Percentiles rank a stretch among this genome's conserved stretches.
Evolutionary conservation across 2,113 vertebrate species (phyloP).

Genomic region (Alouatta palliata): DNA sequence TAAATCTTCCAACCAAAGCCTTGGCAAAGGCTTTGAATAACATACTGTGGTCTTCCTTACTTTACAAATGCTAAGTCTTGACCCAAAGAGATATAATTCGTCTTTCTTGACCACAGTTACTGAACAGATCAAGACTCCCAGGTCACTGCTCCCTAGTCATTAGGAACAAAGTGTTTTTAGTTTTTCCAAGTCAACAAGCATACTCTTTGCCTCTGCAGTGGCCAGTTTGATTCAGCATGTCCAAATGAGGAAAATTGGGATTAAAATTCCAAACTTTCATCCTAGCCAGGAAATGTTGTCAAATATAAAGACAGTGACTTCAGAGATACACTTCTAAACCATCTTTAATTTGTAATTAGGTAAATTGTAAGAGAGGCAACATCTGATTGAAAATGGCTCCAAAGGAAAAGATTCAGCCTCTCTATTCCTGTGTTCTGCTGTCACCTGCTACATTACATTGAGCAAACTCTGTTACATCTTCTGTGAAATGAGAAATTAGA

Average conservation of each 20-base stretch:
- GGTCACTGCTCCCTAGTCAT: not conserved
- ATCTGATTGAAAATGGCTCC: not conserved
- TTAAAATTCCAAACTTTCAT: slow-evolving; percentile 36
- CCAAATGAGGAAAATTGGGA: not conserved
- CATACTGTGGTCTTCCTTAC: not conserved
- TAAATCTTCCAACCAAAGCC: not conserved
- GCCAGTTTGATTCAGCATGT: not conserved
- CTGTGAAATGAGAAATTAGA: not conserved
- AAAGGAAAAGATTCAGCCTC: not conserved
- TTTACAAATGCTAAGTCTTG: not conserved
- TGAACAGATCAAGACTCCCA: not conserved
- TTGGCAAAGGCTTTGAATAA: not conserved
- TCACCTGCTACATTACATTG: not conserved
- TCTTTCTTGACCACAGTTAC: not conserved
- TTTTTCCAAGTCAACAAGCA: slow-evolving; percentile 25
- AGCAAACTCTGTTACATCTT: not conserved
- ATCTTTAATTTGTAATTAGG: slow-evolving; percentile 16
- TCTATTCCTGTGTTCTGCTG: not conserved
- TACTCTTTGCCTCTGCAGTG: not conserved
- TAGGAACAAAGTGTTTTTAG: not conserved
- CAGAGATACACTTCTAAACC: not conserved
- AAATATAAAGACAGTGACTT: not conserved
- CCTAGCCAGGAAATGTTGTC: not conserved
- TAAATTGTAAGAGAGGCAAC: not conserved
- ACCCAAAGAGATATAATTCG: not conserved